phyloP scores from a whole-genome alignment of 92 coral and sea anemone species.

The Metridium senile region DNA sequence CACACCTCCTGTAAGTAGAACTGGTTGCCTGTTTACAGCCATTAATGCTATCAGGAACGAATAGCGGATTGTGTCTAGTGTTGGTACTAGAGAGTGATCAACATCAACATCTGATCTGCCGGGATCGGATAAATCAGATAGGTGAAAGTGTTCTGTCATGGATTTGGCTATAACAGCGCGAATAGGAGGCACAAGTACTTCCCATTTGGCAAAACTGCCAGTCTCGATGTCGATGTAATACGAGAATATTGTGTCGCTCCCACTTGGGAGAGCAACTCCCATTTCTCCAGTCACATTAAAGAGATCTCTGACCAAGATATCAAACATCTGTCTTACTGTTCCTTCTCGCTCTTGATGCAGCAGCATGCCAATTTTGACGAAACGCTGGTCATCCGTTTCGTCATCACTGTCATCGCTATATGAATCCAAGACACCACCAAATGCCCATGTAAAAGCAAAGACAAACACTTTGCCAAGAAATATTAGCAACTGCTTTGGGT shows the following conservation, averaged over 20 bases:
- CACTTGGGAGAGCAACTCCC: constrained; percentile 61
- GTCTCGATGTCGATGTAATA: constrained; percentile 88
- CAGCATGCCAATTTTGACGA: background rate
- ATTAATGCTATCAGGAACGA: constrained; percentile 79
- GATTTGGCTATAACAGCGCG: constrained; percentile 90
- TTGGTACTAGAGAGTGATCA: constrained; percentile 88
- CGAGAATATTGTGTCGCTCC: constrained; percentile 75
- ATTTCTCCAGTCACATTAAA: constrained; percentile 44
- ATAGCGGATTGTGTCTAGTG: constrained; percentile 87
- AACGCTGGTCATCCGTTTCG: constrained; percentile 37
- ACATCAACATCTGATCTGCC: constrained; percentile 56
- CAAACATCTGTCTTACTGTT: constrained; percentile 62
- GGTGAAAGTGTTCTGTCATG: constrained; percentile 78
- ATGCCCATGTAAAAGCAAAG: constrained; percentile 96
- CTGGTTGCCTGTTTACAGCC: constrained; percentile 78
- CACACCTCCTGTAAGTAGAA: constrained; percentile 82
- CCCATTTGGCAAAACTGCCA: constrained; percentile 87
- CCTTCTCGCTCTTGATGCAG: background rate
- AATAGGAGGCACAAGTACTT: constrained; percentile 75
- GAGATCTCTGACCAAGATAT: constrained; percentile 70
- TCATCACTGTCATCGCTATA: constrained; percentile 51
- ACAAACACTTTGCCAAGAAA: constrained; percentile 81
- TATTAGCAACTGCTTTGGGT: constrained; percentile 55
- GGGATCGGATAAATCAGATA: constrained; percentile 67
- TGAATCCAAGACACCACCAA: constrained; percentile 76